Percentiles rank a stretch among this genome's conserved stretches.
These are phyloP conservation scores for Panthera tigris DNA, from an alignment of 2,113 vertebrate genomes.

Conservation along the genomic window DNA sequence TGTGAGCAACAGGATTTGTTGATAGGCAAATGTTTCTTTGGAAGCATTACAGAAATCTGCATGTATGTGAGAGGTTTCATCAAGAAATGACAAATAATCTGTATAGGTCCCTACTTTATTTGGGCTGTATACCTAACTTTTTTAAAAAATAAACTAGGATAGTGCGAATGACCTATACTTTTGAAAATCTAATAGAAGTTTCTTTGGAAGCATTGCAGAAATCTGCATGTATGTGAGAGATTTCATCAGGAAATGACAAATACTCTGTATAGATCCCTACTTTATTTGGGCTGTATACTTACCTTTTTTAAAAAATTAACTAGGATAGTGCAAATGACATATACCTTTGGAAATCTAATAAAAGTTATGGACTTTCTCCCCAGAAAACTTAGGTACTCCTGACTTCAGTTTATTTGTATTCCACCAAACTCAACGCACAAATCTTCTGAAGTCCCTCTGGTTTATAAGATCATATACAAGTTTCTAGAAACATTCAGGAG, in stretches of 20 bases:
- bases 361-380: neutral
- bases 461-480: neutral
- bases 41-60: neutral
- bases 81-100: neutral
- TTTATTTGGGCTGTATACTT: neutral
- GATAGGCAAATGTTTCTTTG: neutral
- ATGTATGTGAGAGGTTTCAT: neutral
- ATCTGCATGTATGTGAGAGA: neutral
- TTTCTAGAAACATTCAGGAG: neutral
- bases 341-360: slow-evolving; percentile 18
- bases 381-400: neutral
- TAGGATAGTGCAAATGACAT: neutral
- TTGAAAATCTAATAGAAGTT: slow-evolving; percentile 18
- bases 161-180: neutral
- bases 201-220: neutral
- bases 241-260: neutral
- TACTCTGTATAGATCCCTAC: neutral
- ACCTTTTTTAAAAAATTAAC: slow-evolving; percentile 7
- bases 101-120: neutral
- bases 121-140: neutral
- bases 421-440: neutral
- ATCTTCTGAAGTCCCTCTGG: neutral
- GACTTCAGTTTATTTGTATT: neutral
- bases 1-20: neutral
- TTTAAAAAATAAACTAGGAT: neutral